Conservation (phyloP, 2,888 invertebrate species). For the Nipponacmea schrenckii region DNA sequence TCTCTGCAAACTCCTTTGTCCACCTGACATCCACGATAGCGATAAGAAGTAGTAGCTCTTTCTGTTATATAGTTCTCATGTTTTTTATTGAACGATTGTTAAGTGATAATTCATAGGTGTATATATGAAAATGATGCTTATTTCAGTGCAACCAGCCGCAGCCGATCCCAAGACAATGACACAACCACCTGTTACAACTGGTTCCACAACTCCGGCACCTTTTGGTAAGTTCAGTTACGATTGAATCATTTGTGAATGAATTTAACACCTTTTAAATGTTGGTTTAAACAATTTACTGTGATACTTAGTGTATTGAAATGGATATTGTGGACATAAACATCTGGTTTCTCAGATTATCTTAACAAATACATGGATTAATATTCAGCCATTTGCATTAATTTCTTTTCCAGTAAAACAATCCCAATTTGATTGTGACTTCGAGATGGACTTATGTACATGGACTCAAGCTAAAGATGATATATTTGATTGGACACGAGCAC, state of each 20-base stretch:
- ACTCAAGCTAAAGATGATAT: slow-evolving; percentile 44
- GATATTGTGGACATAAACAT: no score
- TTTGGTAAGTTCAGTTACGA: slow-evolving; percentile 31
- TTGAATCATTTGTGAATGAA: not conserved
- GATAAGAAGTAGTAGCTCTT: no score
- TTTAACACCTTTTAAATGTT: no score
- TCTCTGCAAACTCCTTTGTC: not conserved
- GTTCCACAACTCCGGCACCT: slow-evolving; percentile 30
- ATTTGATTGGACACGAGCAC: slow-evolving; percentile 54
- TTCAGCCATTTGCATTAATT: not conserved
- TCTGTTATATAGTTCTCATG: no score
- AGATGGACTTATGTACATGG: slow-evolving; percentile 52
- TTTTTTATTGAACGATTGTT: no score
- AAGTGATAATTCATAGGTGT: no score
- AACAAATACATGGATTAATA: no score
- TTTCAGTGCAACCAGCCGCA: slow-evolving; percentile 26
- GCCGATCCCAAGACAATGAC: slow-evolving; percentile 29
- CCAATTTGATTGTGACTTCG: slow-evolving; percentile 54
- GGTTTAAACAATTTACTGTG: no score
- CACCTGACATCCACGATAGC: not conserved
- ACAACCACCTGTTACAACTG: slow-evolving; percentile 22
- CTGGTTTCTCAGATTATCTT: no score
- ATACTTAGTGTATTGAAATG: no score
- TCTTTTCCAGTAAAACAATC: slow-evolving; percentile 42
- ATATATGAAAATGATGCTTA: no score